Evolutionary conservation across 2,888 invertebrate species (phyloP), one percentile per base, ranked within the genome.

Genomic region (Aphidius colemani): DNA sequence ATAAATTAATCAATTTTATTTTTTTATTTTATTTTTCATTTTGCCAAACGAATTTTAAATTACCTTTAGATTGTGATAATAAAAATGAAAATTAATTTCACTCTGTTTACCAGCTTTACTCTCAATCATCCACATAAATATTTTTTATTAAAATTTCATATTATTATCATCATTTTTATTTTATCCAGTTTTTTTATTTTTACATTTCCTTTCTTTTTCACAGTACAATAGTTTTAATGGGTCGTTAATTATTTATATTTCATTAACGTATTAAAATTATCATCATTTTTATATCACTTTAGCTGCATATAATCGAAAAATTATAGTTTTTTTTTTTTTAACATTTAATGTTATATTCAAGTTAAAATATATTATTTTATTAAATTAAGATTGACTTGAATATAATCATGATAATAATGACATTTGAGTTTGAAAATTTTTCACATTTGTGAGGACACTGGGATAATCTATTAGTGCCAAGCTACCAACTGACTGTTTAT

Each of bases 1-100:
- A 68, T 66, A 65, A 66, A 68, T 68, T 53, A 45, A 66, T 65
- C 65, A 65, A 63, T 68, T 68, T 68, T 65, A 61, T 10, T 44
- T 64, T 59, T 64, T 59, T 60, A 30, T 7, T 13, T 48, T 11
- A 8, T 13, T 13, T 48, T 57, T 39, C 11, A 46, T 61, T 65
- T 65, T 66, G 59, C 59, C 9, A 41, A 18, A 7, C 48, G 62
- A 48, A 65, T 65, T 18, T 18, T 63, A 53, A 56, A 57, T 13
- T 18, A 56, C 61, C 55, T 45, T 53, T 57, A 56, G 51, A 62
- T 59, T 49, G 61, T 64, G 64, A 66, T 65, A 61, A 61, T 66
- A 18, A 50, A 18, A 53, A 63, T 55, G 61, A 62, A 61, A 67
- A 68, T 66, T 66, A 66, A 57, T 46, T 44, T 49, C 48, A 49